Percentiles rank a stretch among this genome's conserved stretches.
phyloP scores from a whole-genome alignment of 1,140 invertebrate genomes.

The Leptinotarsa undecemlineata region DNA sequence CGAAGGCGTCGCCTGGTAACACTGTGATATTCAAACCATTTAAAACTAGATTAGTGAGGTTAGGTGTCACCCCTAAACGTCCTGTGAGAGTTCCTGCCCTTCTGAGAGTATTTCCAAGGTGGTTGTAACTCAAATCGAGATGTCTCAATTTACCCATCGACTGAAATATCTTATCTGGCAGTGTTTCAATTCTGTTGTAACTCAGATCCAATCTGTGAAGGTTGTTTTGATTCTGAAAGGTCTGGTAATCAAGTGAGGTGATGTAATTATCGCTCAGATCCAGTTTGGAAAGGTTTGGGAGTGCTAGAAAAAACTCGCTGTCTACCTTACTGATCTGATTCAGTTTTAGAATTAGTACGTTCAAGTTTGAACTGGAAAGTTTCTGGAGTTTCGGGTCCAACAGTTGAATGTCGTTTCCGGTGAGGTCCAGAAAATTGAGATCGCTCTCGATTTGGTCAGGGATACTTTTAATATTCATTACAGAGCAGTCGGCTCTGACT shows the following conservation, averaged over 20 bases:
- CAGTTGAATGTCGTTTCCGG: slow-evolving; percentile 45
- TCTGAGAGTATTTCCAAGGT: slow-evolving; percentile 40
- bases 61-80: slow-evolving; percentile 37
- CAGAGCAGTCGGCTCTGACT: slow-evolving; percentile 40
- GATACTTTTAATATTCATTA: slow-evolving; percentile 34
- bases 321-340: slow-evolving; percentile 56
- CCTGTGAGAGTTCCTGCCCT: slow-evolving; percentile 28
- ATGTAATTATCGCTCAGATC: slow-evolving; percentile 61
- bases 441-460: slow-evolving; percentile 38
- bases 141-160: slow-evolving; percentile 33
- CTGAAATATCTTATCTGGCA: slow-evolving; percentile 42
- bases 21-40: slow-evolving; percentile 43
- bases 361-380: slow-evolving; percentile 29
- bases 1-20: slow-evolving; percentile 41
- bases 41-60: slow-evolving; percentile 42
- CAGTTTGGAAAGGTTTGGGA: slow-evolving; percentile 55
- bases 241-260: slow-evolving; percentile 51
- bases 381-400: slow-evolving; percentile 35
- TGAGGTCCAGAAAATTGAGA: slow-evolving; percentile 44
- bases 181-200: slow-evolving; percentile 43
- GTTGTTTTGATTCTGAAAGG: slow-evolving; percentile 54
- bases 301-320: slow-evolving; percentile 49
- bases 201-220: slow-evolving; percentile 57
- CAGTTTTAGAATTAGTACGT: slow-evolving; percentile 39
- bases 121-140: slow-evolving; percentile 50